Evolutionary conservation across 2,797 vertebrate species (phyloP).

Genomic region (Lagocephalus sceleratus): DNA sequence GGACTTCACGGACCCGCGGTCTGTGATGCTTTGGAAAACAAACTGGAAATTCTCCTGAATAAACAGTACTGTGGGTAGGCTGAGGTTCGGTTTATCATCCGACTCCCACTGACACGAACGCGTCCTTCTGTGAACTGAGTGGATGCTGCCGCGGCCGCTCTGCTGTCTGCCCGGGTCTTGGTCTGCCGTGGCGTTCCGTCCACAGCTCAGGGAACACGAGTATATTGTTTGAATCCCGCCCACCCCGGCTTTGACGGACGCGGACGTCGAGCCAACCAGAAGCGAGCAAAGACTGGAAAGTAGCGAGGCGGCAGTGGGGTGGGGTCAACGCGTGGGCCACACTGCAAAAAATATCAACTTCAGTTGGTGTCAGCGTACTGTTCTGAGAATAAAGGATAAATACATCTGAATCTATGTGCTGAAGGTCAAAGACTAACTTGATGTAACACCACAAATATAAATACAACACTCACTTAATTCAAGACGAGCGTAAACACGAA

Average conservation of each 20-base stretch:
- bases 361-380: background rate
- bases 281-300: background rate
- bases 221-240: slow-evolving; percentile 70
- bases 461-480: background rate
- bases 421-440: no score
- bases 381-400: background rate
- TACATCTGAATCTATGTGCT: background rate
- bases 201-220: slow-evolving; percentile 58
- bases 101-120: no score
- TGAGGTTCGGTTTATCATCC: slow-evolving; percentile 12
- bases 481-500: background rate
- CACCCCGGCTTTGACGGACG: slow-evolving; percentile 48
- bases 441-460: background rate
- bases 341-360: slow-evolving; percentile 47
- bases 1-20: slow-evolving; percentile 34
- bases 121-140: slow-evolving; percentile 8
- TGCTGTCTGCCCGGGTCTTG: slow-evolving; percentile 42
- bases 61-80: slow-evolving; percentile 6
- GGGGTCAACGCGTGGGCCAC: slow-evolving; percentile 1
- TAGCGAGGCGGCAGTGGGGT: background rate
- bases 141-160: slow-evolving; percentile 22
- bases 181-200: slow-evolving; percentile 54
- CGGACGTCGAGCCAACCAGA: slow-evolving; percentile 50
- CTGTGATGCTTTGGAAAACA: slow-evolving; percentile 16
- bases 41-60: background rate